Conservation (phyloP, 2,113 vertebrate species). For the Syngnathus scovelli region DNA sequence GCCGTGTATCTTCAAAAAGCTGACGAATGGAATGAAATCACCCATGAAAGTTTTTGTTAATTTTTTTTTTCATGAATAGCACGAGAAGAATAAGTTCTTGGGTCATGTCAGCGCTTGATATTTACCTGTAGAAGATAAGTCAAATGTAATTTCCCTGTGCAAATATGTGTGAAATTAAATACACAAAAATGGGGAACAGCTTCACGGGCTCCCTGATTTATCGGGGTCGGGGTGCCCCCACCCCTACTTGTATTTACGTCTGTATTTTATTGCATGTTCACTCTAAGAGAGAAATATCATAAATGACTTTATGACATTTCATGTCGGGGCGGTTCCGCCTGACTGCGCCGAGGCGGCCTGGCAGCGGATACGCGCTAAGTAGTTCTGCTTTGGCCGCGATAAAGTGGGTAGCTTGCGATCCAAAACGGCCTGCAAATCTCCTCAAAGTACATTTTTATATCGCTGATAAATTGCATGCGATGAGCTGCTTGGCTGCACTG, state of each 20-base stretch:
- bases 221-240: background rate
- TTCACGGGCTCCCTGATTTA: slow-evolving; percentile 60
- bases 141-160: slow-evolving; percentile 75
- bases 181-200: slow-evolving; percentile 56
- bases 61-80: background rate
- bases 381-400: background rate
- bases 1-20: background rate
- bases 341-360: background rate
- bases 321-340: slow-evolving; percentile 54
- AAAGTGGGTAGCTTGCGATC: slow-evolving; percentile 13
- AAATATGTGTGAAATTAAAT: slow-evolving; percentile 77
- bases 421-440: slow-evolving; percentile 42
- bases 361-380: slow-evolving; percentile 1
- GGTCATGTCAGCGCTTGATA: slow-evolving; percentile 49
- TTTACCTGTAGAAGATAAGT: slow-evolving; percentile 71
- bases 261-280: slow-evolving; percentile 1
- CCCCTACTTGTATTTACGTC: background rate
- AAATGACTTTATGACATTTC: slow-evolving; percentile 54
- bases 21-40: background rate
- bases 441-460: slow-evolving; percentile 36
- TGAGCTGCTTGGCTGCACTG: slow-evolving; percentile 31
- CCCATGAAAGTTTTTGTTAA: background rate
- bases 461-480: slow-evolving; percentile 22
- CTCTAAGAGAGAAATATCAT: background rate
- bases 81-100: background rate